These are phyloP conservation scores for Axea sp. DNA, from an alignment of 2,888 invertebrate species.

Conservation along the genomic window DNA sequence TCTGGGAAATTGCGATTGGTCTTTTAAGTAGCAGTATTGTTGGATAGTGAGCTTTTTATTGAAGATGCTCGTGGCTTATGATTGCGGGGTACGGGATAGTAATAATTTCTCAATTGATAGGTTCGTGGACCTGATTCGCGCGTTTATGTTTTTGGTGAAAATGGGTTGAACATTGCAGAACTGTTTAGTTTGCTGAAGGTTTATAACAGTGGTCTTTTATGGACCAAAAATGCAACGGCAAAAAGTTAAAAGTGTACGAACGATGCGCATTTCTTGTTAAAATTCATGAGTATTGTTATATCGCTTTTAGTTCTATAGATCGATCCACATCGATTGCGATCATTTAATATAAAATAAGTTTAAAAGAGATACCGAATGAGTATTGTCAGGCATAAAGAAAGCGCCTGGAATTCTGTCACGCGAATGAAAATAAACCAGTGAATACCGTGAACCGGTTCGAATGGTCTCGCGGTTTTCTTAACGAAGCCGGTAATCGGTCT, in stretches of 20 bases:
- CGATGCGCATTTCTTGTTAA: constrained; percentile 32
- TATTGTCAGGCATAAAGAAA: constrained; percentile 61
- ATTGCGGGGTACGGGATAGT: too few relatives aligned
- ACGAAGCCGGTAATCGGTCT: constrained; percentile 56
- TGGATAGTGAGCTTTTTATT: too few relatives aligned
- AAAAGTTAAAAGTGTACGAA: constrained; percentile 11
- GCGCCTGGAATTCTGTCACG: constrained; percentile 65
- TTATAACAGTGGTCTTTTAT: constrained; percentile 15
- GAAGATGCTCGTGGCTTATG: too few relatives aligned
- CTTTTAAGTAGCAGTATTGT: too few relatives aligned
- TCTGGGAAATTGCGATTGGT: too few relatives aligned
- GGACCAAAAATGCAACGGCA: constrained; percentile 10
- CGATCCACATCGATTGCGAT: constrained; percentile 49
- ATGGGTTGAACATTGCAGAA: too few relatives aligned
- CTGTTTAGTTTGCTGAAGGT: too few relatives aligned
- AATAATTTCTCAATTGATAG: too few relatives aligned
- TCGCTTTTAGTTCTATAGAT: constrained; percentile 17
- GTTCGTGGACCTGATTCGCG: too few relatives aligned
- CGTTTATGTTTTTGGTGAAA: too few relatives aligned
- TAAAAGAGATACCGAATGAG: constrained; percentile 46
- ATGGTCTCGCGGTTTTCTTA: constrained; percentile 66
- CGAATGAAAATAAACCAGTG: constrained; percentile 75
- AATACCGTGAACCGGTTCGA: constrained; percentile 75
- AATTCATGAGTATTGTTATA: constrained; percentile 24
- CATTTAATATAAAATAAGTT: constrained; percentile 51